Conservation (phyloP, 2,113 vertebrate species). For the Hippocampus zosterae region DNA sequence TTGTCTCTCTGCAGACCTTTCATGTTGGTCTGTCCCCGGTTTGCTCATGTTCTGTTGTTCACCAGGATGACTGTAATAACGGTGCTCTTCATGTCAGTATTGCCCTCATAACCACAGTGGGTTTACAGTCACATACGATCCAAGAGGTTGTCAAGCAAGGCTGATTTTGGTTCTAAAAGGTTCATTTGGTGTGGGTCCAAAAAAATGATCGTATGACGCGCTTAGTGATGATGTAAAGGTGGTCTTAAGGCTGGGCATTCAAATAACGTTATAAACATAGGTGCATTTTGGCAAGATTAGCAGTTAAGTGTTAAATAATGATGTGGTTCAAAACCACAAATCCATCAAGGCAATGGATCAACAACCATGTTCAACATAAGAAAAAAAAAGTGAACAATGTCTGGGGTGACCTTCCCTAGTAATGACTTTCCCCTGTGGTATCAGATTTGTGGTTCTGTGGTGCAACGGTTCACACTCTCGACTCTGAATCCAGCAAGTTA, state of each 20-base stretch:
- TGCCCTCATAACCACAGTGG: neutral
- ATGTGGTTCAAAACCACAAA: no score
- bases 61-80: conserved; percentile 33
- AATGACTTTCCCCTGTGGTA: no score
- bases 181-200: conserved; percentile 3
- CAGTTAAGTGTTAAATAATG: no score
- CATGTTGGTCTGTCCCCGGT: conserved; percentile 66
- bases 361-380: no score
- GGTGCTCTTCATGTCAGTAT: conserved; percentile 7
- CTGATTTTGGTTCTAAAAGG: conserved; percentile 9
- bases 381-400: no score
- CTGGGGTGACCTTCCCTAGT: no score
- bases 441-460: neutral
- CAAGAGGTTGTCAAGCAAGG: conserved; percentile 2
- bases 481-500: conserved; percentile 77
- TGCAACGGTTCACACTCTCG: conserved; percentile 77
- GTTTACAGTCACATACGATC: neutral
- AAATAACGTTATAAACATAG: no score
- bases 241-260: no score
- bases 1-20: conserved; percentile 64
- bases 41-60: conserved; percentile 60
- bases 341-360: no score
- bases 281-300: no score
- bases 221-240: neutral
- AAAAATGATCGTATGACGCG: neutral